phyloP scores from a whole-genome alignment of 2,888 invertebrate species.

The Iselma pallidipennis region DNA sequence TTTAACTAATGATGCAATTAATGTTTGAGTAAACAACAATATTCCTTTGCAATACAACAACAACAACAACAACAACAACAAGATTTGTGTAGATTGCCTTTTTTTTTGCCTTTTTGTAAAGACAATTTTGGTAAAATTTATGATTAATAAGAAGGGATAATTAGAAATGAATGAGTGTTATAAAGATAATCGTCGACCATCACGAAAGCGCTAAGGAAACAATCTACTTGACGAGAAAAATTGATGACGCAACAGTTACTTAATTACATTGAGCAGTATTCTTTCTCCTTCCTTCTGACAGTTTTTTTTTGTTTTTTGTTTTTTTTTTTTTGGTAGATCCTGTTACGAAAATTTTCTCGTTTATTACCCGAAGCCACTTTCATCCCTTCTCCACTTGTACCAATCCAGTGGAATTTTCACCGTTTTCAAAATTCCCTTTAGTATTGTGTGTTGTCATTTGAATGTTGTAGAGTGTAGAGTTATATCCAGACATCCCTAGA shows the following conservation, averaged over 20 bases:
- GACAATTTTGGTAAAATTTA: slow-evolving; percentile 2
- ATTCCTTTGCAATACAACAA: no score
- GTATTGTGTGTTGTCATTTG: no score
- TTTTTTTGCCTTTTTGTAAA: background rate
- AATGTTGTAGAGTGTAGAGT: background rate
- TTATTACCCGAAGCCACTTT: no score
- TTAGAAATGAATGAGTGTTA: slow-evolving; percentile 18
- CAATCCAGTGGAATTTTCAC: background rate
- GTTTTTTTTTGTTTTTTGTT: no score
- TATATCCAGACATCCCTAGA: background rate
- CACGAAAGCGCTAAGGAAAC: slow-evolving; percentile 20
- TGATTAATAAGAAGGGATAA: slow-evolving; percentile 18
- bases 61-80: no score
- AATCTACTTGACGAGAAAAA: slow-evolving; percentile 19
- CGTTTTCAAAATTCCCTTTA: background rate
- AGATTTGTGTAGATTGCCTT: background rate
- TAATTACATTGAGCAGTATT: slow-evolving; percentile 17
- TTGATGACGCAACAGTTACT: slow-evolving; percentile 18
- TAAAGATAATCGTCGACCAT: slow-evolving; percentile 18
- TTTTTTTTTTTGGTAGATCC: no score
- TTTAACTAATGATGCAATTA: no score
- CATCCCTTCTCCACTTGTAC: background rate
- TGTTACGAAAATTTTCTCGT: no score
- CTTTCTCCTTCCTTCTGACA: no score
- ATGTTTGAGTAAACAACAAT: no score